Evolutionary conservation across 92 coral and sea anemone species (phyloP), one percentile per base, ranked within the genome.

Genomic region (Parazoanthus atlanticus): DNA sequence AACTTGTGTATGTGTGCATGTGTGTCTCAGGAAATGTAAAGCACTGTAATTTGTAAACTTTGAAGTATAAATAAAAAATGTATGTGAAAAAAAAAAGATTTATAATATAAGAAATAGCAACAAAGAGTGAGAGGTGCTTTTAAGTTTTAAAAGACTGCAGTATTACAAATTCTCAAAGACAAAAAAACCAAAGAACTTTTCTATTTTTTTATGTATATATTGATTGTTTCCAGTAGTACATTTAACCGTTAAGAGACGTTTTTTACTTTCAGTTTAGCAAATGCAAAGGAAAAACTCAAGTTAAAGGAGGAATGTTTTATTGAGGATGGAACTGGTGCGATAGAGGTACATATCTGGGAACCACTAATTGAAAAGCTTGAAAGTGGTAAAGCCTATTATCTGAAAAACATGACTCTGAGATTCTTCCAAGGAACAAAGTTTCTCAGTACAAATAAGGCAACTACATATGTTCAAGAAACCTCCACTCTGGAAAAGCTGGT

Each of bases 321-420:
- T 19, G 84, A 86, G 66, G 89, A 86, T 86, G 41, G 47, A 86
- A 86, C 89, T 26, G 89, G 89, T 8, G 32, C 34, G 74, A 70
- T 70, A n/a, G 80, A 65, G 49, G 26, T 85, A 15, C 88, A 85
- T 30, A 85, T 85, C 25, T 85, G 88, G 88, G 88, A 23, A 40
- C 31, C 88, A 30, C 58, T 87, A 47, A 87, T 65, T 54, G 43
- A n/a, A 46, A 49, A 87, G 31, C 85, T 87, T 21, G 79, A 87
- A 71, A 78, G 30, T 79, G 67, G 78, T 66, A 70, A 40, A 40
- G 80, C 86, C 71, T 88, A 88, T 67, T 54, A 26, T 54, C 85
- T 78, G 47, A 78, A 88, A 46, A 88, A 88, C 49, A 43, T 88
- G 69, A 87, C 90, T 76, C 30, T 87, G 38, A 77, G 80, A 78